A percentile compares a stretch with the other conserved stretches of the same genome.
Evolutionary conservation across 2,797 vertebrate genomes (phyloP).

Genomic region (Coluber constrictor): DNA sequence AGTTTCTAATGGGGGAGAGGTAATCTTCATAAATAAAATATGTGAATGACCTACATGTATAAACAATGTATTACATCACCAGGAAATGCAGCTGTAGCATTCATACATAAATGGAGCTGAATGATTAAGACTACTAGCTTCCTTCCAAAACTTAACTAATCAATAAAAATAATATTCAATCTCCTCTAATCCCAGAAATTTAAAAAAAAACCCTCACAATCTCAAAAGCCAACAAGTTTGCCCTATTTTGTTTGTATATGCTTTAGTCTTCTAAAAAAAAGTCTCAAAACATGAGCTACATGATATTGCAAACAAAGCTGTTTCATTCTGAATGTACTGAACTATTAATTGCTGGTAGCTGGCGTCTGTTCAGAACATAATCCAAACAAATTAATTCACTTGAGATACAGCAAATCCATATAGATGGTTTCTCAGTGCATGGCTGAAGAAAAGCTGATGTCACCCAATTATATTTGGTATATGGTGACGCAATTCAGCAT

Average conservation of each 20-base stretch:
- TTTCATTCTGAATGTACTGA: neutral
- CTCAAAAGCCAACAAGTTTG: neutral
- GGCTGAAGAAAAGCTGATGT: neutral
- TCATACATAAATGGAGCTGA: neutral
- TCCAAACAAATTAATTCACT: conserved; percentile 13
- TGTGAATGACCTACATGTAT: neutral
- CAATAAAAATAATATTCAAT: neutral
- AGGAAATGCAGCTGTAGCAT: neutral
- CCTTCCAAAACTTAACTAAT: neutral
- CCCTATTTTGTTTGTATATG: neutral
- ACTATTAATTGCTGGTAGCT: conserved; percentile 5
- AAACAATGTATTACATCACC: neutral
- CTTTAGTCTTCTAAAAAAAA: neutral
- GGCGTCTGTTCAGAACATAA: neutral
- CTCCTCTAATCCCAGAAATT: neutral
- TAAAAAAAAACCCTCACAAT: neutral
- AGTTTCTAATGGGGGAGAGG: neutral
- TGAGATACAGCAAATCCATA: neutral
- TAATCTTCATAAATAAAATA: neutral
- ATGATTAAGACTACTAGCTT: neutral
- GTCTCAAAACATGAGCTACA: neutral
- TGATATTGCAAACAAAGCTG: neutral
- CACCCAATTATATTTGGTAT: conserved; percentile 16
- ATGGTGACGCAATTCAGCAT: neutral
- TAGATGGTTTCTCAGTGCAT: neutral